A percentile compares a stretch with the other conserved stretches of the same genome.
phyloP scores from a whole-genome alignment of 2,113 vertebrate genomes.

The Eira barbara region DNA sequence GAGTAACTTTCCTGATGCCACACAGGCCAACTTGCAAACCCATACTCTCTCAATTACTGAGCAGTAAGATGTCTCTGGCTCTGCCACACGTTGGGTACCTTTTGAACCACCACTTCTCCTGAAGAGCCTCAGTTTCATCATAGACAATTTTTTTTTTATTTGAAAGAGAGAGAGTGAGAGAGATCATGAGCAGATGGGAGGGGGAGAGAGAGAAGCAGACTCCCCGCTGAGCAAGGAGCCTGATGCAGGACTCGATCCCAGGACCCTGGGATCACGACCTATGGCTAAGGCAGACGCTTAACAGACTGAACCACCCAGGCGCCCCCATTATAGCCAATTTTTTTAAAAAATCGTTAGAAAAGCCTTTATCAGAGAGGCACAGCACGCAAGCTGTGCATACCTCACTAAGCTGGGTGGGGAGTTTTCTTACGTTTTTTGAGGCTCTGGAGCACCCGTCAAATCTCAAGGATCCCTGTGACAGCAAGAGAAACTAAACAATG shows the following conservation, averaged over 20 bases:
- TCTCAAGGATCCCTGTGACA: fast-evolving
- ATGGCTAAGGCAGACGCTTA: neutral
- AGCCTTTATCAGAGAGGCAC: neutral
- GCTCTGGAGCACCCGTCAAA: neutral
- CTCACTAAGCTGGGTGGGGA: neutral
- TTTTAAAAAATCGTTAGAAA: neutral
- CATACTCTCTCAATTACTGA: neutral
- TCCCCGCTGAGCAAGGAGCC: neutral
- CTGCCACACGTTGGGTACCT: neutral
- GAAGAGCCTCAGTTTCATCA: neutral
- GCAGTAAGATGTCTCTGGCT: neutral
- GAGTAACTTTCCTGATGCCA: neutral
- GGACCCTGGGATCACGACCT: neutral
- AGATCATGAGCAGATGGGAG: neutral
- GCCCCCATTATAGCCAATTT: neutral
- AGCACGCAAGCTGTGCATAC: neutral
- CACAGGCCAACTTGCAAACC: neutral
- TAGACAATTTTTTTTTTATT: neutral
- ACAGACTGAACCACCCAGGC: neutral
- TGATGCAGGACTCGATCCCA: neutral
- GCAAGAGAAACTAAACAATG: neutral
- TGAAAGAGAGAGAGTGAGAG: neutral
- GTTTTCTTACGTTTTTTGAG: neutral
- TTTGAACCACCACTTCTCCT: neutral
- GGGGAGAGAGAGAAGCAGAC: neutral